phyloP scores from a whole-genome alignment of 1,140 invertebrate genomes.

The Sitophilus oryzae region DNA sequence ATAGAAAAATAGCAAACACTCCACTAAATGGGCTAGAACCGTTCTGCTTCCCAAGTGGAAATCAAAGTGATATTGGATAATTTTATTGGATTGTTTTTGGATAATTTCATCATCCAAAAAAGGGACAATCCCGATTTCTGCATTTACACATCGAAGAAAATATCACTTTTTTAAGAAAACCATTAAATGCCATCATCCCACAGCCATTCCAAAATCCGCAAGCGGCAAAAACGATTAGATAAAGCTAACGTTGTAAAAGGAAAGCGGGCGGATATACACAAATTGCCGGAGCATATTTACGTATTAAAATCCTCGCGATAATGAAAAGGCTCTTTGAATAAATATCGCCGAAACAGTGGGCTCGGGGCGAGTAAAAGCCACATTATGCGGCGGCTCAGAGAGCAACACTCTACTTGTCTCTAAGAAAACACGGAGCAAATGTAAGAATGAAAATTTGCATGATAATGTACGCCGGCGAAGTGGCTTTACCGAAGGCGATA shows the following conservation, averaged over 20 bases:
- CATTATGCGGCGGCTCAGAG: conserved; percentile 31
- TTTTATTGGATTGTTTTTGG: too few species aligned
- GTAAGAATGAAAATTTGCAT: conserved; percentile 43
- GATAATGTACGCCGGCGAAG: conserved; percentile 37
- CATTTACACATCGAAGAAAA: too few species aligned
- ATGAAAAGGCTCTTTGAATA: conserved; percentile 28
- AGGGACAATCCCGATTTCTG: too few species aligned
- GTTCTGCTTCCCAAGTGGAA: too few species aligned
- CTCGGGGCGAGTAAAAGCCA: conserved; percentile 30
- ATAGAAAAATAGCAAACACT: too few species aligned
- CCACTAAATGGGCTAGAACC: too few species aligned
- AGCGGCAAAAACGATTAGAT: conserved; percentile 23
- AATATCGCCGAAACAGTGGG: conserved; percentile 27
- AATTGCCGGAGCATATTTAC: conserved; percentile 28
- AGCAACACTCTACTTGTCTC: conserved; percentile 35
- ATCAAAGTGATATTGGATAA: too few species aligned
- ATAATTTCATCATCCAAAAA: too few species aligned
- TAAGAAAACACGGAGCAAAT: conserved; percentile 37
- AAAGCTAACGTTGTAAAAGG: conserved; percentile 8
- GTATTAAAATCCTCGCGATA: conserved; percentile 32
- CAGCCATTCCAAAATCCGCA: conserved; percentile 21
- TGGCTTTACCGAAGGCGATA: conserved; percentile 28
- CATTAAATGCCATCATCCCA: too few species aligned
- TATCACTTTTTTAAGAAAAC: too few species aligned
- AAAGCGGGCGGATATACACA: conserved; percentile 21